phyloP scores from a whole-genome alignment of 2,113 vertebrate species.

The Cyanoramphus novaezelandiae region DNA sequence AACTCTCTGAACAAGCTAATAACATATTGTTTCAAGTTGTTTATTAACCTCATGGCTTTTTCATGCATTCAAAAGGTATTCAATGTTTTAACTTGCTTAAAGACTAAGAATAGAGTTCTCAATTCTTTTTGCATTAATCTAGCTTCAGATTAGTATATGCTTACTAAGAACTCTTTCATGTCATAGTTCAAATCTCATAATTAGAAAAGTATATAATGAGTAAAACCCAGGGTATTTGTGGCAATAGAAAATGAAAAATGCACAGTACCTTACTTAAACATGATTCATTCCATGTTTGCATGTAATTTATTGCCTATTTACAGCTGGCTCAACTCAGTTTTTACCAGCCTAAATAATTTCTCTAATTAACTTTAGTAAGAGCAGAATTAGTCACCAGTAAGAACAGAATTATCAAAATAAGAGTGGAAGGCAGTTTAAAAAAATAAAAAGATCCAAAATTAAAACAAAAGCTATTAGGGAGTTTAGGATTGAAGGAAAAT shows the following conservation, averaged over 20 bases:
- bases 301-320: neutral
- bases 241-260: neutral
- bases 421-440: neutral
- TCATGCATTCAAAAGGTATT: neutral
- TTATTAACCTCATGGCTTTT: fast-evolving
- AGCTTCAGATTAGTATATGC: neutral
- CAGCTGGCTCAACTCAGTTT: neutral
- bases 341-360: neutral
- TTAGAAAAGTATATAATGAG: neutral
- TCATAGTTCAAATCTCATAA: neutral
- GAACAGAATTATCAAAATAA: neutral
- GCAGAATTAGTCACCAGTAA: neutral
- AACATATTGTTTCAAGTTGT: neutral
- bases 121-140: neutral
- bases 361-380: neutral
- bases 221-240: neutral
- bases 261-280: neutral
- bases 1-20: neutral
- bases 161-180: neutral
- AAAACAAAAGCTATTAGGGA: neutral
- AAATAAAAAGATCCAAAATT: neutral
- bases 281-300: neutral
- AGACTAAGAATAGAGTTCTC: neutral
- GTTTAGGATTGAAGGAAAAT: neutral
- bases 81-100: neutral